phyloP scores from a whole-genome alignment of 2,113 vertebrate genomes.

The Mustelus asterias region DNA sequence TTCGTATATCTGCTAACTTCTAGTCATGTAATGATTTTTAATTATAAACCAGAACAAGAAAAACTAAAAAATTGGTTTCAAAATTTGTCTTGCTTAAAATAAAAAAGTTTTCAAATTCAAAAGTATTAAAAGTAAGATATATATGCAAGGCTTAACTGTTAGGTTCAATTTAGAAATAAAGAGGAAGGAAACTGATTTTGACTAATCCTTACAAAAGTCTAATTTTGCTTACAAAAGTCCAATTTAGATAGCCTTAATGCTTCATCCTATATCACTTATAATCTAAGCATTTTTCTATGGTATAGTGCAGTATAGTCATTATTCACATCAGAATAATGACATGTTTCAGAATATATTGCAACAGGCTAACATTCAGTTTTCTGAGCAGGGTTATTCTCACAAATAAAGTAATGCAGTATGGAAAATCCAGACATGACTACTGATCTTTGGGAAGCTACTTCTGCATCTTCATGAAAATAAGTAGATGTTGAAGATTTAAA shows the following conservation, averaged over 20 bases:
- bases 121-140: neutral
- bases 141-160: too few relatives aligned
- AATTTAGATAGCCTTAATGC: neutral
- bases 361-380: neutral
- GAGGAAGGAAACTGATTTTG: neutral
- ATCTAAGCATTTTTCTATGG: neutral
- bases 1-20: too few relatives aligned
- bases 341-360: neutral
- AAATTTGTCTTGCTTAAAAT: neutral
- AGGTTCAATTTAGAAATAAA: neutral
- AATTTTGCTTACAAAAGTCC: neutral
- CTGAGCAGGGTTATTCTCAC: neutral
- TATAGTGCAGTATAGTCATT: neutral
- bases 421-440: slow-evolving; percentile 1
- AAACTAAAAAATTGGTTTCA: neutral
- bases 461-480: neutral
- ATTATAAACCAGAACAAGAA: neutral
- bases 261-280: neutral
- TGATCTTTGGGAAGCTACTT: neutral
- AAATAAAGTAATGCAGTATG: neutral
- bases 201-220: neutral
- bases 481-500: neutral
- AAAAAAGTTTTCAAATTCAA: neutral
- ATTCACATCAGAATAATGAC: neutral
- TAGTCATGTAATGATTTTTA: neutral